Conservation (phyloP, 2,797 vertebrate genomes). For the Eulemur albifrons region DNA sequence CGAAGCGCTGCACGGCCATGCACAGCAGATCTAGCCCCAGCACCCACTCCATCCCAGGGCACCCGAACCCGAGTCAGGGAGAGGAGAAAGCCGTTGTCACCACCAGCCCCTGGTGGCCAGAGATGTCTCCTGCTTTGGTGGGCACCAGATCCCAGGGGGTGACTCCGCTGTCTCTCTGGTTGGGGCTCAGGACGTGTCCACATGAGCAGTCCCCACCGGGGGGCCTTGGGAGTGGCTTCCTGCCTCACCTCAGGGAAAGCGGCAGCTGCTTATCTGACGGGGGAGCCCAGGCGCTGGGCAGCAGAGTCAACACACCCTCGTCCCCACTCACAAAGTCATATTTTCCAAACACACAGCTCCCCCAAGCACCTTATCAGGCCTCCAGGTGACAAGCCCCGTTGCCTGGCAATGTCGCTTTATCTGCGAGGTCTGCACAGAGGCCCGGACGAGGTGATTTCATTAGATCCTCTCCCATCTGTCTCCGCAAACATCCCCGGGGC, state of each 20-base stretch:
- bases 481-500: conserved; percentile 66
- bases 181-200: not conserved
- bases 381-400: conserved; percentile 34
- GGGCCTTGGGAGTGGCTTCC: not conserved
- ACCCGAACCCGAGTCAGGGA: not conserved
- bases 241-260: not conserved
- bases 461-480: conserved; percentile 62
- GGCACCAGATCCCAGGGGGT: not conserved
- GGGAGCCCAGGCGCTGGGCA: not conserved
- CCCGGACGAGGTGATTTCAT: not conserved
- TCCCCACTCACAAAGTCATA: not conserved
- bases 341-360: conserved; percentile 49
- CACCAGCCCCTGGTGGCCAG: not conserved
- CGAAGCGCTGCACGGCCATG: no score
- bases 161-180: not conserved
- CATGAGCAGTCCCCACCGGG: not conserved
- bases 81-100: not conserved
- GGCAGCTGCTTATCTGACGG: conserved; percentile 61
- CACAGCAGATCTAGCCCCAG: no score
- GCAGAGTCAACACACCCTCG: conserved; percentile 40
- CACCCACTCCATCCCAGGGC: not conserved
- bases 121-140: not conserved
- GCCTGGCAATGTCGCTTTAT: conserved; percentile 66
- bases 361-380: conserved; percentile 44
- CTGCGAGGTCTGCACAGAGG: not conserved